phyloP scores from a whole-genome alignment of 2,113 vertebrate species.

The Siniperca chuatsi region DNA sequence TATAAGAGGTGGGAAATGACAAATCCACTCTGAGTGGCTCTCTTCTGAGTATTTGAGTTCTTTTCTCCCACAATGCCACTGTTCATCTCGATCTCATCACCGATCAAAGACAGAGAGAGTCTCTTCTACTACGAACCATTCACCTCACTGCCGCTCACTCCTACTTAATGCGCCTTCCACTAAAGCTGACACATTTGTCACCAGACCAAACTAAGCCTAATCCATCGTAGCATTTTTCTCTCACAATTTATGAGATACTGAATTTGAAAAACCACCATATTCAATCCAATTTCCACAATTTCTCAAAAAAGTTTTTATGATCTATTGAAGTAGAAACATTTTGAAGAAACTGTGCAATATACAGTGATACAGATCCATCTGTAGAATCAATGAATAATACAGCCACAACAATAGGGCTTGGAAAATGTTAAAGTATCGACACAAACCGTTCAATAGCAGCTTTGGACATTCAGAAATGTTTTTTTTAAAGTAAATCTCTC shows the following conservation, averaged over 20 bases:
- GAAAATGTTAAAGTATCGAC: constrained; percentile 25
- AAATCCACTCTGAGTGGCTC: constrained; percentile 42
- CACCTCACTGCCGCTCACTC: constrained; percentile 38
- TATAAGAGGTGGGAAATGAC: constrained; percentile 49
- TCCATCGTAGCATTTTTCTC: constrained; percentile 17
- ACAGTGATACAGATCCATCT: constrained; percentile 9
- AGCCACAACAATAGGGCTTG: constrained; percentile 12
- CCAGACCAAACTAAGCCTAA: constrained; percentile 49
- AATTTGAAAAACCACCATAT: constrained; percentile 19
- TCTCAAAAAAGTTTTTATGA: constrained; percentile 8
- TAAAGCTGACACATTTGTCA: constrained; percentile 57
- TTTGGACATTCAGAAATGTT: constrained; percentile 1
- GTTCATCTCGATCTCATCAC: constrained; percentile 60
- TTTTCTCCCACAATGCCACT: constrained; percentile 51
- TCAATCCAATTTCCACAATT: constrained; percentile 18
- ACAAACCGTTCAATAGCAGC: constrained; percentile 3
- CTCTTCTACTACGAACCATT: constrained; percentile 46
- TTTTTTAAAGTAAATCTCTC: neutral
- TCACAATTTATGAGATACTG: constrained; percentile 15
- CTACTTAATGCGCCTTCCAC: constrained; percentile 40
- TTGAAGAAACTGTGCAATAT: neutral
- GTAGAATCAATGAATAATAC: constrained; percentile 46
- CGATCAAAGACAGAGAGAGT: constrained; percentile 59
- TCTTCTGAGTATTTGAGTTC: constrained; percentile 35
- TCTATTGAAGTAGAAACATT: constrained; percentile 23